These are phyloP conservation scores for Tetramorium parvispinum DNA, from an alignment of 1,140 invertebrate genomes.

Conservation along the genomic window DNA sequence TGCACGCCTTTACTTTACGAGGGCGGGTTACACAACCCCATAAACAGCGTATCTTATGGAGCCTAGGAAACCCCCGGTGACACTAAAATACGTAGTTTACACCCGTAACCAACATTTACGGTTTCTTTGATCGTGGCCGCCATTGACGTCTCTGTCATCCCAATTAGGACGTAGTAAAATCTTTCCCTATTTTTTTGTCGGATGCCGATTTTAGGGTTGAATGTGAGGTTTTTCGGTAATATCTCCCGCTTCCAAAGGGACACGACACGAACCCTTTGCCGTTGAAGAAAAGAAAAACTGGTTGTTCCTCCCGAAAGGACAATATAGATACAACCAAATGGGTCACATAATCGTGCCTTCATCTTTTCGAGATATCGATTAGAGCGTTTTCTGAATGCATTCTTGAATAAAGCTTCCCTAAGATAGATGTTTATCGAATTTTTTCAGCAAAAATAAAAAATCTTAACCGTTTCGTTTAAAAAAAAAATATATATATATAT, in stretches of 20 bases:
- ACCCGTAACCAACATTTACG: slow-evolving; percentile 81
- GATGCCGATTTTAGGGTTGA: slow-evolving; percentile 71
- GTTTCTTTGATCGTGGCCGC: slow-evolving; percentile 79
- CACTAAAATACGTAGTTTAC: slow-evolving; percentile 85
- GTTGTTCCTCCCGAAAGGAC: slow-evolving; percentile 13
- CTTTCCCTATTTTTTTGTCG: slow-evolving; percentile 72
- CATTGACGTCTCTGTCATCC: slow-evolving; percentile 85
- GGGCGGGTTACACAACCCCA: slow-evolving; percentile 78
- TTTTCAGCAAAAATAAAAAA: neutral
- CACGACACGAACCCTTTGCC: neutral
- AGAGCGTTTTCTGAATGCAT: slow-evolving; percentile 31
- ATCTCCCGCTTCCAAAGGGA: slow-evolving; percentile 61
- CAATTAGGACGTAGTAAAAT: slow-evolving; percentile 84
- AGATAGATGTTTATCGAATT: neutral
- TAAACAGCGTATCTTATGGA: slow-evolving; percentile 79
- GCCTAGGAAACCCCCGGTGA: slow-evolving; percentile 78
- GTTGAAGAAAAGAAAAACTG: neutral
- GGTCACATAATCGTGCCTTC: slow-evolving; percentile 21
- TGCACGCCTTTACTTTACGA: slow-evolving; percentile 77
- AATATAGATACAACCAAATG: neutral
- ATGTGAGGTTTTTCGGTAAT: slow-evolving; percentile 67
- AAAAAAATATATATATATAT: neutral
- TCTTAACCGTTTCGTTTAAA: neutral
- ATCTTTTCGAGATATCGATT: slow-evolving; percentile 20
- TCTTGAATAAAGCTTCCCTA: neutral